Evolutionary conservation across 1,140 invertebrate species (phyloP).

Genomic region (Lasioglossum albipes): DNA sequence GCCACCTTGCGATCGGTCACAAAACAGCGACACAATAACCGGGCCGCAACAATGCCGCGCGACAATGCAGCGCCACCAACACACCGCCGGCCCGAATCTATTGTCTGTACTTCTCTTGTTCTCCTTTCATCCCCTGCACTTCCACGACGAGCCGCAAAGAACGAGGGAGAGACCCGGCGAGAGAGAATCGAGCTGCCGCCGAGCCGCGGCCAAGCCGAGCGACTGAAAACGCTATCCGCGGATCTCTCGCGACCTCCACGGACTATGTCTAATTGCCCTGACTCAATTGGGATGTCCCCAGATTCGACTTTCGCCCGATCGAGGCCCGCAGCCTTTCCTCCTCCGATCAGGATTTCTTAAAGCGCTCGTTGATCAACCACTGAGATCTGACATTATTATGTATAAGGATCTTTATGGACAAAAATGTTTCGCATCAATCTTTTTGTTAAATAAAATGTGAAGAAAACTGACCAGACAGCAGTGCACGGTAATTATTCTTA

Average conservation of each 20-base stretch:
- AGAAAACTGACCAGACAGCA: too few relatives aligned
- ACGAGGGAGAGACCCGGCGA: constrained; percentile 44
- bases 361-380: too few relatives aligned
- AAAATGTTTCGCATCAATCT: too few relatives aligned
- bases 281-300: constrained; percentile 51
- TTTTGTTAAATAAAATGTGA: too few relatives aligned
- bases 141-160: constrained; percentile 64
- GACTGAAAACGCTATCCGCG: constrained; percentile 50
- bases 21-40: constrained; percentile 78
- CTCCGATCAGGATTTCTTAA: too few relatives aligned
- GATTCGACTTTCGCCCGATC: neutral
- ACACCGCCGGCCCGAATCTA: constrained; percentile 74
- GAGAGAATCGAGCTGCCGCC: constrained; percentile 43
- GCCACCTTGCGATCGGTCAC: constrained; percentile 75
- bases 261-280: constrained; percentile 68
- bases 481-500: too few relatives aligned
- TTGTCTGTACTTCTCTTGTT: constrained; percentile 78
- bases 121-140: constrained; percentile 75
- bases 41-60: constrained; percentile 74
- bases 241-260: constrained; percentile 59
- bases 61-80: constrained; percentile 74
- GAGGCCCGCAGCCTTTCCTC: too few relatives aligned
- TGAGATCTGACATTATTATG: too few relatives aligned
- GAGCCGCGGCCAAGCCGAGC: neutral
- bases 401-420: too few relatives aligned